Conservation (phyloP, 2,797 vertebrate genomes). For the Falco cherrug region DNA sequence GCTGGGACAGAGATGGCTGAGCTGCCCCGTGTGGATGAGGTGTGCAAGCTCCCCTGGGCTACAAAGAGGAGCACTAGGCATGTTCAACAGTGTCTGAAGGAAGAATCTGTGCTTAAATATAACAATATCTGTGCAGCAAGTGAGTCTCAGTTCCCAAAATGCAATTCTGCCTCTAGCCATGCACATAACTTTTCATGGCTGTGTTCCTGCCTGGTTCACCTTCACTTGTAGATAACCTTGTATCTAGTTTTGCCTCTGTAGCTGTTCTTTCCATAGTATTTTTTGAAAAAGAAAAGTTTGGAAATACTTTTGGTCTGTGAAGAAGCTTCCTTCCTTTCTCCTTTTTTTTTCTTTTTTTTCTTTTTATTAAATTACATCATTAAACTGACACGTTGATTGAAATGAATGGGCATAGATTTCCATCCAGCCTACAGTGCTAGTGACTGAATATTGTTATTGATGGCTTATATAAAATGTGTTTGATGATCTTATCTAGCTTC, state of each 20-base stretch:
- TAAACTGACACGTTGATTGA: neutral
- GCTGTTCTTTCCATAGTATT: neutral
- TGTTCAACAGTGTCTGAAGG: neutral
- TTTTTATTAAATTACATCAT: neutral
- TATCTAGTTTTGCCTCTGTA: neutral
- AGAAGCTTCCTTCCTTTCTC: neutral
- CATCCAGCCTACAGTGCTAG: neutral
- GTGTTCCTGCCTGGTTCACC: neutral
- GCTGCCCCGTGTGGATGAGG: neutral
- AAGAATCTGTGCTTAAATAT: neutral
- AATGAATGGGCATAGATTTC: constrained; percentile 2
- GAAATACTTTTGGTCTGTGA: neutral
- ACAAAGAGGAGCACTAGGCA: neutral
- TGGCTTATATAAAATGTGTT: neutral
- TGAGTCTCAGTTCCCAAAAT: neutral
- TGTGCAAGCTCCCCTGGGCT: neutral
- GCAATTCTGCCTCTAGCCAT: neutral
- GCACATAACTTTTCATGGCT: neutral
- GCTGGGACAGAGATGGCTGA: neutral
- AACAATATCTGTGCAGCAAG: neutral
- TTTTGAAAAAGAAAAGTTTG: neutral
- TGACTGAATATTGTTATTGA: neutral
- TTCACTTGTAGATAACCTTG: neutral
- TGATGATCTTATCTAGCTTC: neutral
- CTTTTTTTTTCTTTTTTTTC: neutral